phyloP scores from a whole-genome alignment of 2,888 invertebrate genomes.

The Microctonus hyperodae region DNA sequence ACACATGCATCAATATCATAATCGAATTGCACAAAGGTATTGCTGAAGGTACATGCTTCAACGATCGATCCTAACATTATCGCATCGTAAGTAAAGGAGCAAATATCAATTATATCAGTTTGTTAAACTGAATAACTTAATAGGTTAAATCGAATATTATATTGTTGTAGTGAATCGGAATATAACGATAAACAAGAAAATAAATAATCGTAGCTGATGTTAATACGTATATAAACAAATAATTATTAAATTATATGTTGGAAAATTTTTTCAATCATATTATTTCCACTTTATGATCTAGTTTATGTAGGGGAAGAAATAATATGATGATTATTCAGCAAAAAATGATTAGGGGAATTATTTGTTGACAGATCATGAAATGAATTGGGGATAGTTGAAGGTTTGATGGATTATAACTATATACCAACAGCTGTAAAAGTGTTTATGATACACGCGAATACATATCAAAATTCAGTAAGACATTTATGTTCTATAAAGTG shows the following conservation, averaged over 20 bases:
- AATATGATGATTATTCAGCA: background rate
- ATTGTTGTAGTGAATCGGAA: no score
- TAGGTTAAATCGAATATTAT: no score
- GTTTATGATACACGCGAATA: background rate
- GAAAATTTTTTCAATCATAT: background rate
- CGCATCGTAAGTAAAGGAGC: background rate
- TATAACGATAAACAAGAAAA: background rate
- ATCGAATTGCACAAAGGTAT: conserved; percentile 34
- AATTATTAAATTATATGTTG: background rate
- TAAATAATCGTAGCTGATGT: background rate
- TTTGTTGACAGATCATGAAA: no score
- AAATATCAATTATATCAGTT: conserved; percentile 35
- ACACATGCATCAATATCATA: conserved; percentile 30
- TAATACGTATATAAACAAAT: background rate
- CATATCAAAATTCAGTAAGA: background rate
- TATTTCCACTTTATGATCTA: background rate
- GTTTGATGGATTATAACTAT: no score
- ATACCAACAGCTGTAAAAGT: no score
- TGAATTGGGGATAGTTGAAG: no score
- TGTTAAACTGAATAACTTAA: conserved; percentile 30
- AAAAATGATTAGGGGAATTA: no score
- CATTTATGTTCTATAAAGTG: background rate
- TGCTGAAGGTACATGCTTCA: conserved; percentile 15
- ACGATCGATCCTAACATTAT: conserved; percentile 29
- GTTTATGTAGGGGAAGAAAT: background rate